phyloP scores from a whole-genome alignment of 2,797 vertebrate genomes.

The Crenuchus spilurus region DNA sequence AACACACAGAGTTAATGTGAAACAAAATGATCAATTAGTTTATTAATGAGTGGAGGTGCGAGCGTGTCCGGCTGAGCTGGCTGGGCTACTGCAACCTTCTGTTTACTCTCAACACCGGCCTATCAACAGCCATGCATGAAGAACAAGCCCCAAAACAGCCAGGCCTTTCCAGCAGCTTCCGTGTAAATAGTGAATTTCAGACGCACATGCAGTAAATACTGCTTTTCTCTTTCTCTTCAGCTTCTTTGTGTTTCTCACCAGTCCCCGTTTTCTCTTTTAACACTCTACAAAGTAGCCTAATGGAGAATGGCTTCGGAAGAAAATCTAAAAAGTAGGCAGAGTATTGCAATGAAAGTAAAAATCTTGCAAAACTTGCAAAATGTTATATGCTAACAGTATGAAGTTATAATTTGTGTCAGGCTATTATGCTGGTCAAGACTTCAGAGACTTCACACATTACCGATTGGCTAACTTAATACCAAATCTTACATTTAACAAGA shows the following conservation, averaged over 20 bases:
- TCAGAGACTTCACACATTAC: too few species aligned
- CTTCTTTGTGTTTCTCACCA: background rate
- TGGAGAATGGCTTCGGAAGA: too few species aligned
- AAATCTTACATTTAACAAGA: too few species aligned
- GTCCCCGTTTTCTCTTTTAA: too few species aligned
- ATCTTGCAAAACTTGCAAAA: too few species aligned
- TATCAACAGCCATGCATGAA: conserved; percentile 9
- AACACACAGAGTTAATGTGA: conserved; percentile 83
- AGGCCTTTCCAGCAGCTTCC: conserved; percentile 10
- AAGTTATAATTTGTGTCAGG: too few species aligned
- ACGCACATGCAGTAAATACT: background rate
- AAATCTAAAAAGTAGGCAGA: too few species aligned
- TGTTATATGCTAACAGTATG: too few species aligned
- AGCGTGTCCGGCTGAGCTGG: conserved; percentile 29
- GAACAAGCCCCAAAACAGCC: background rate
- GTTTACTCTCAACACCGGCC: conserved; percentile 37
- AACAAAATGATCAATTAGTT: conserved; percentile 76
- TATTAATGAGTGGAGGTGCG: conserved; percentile 63
- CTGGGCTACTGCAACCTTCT: conserved; percentile 29
- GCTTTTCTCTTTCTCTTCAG: background rate
- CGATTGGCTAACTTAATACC: too few species aligned
- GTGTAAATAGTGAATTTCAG: background rate
- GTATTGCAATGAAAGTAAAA: too few species aligned
- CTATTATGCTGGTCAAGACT: too few species aligned
- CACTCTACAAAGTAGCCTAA: too few species aligned